These are phyloP conservation scores for Carollia perspicillata DNA, from an alignment of 2,113 vertebrate genomes.

Conservation along the genomic window DNA sequence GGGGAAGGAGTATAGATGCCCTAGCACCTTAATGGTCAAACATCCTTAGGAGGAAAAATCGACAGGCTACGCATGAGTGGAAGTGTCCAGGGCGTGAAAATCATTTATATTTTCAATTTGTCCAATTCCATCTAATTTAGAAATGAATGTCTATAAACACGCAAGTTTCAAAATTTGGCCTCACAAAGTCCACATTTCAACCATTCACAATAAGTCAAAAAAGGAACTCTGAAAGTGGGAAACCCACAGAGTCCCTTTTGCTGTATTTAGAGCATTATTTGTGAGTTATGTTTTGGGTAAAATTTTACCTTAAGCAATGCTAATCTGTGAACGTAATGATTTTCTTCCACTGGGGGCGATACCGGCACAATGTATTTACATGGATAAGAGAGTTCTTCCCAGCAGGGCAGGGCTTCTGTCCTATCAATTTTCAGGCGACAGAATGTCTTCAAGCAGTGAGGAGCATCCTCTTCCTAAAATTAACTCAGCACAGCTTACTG, in stretches of 20 bases:
- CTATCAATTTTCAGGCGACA: slow-evolving; percentile 35
- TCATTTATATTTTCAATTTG: not conserved
- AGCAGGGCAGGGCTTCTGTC: slow-evolving; percentile 14
- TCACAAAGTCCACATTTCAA: not conserved
- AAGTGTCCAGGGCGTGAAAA: not conserved
- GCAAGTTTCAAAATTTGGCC: not conserved
- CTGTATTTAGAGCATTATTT: not conserved
- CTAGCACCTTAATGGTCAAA: not conserved
- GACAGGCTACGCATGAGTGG: not conserved
- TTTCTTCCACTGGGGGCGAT: not conserved
- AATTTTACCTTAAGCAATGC: not conserved
- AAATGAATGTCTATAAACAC: not conserved
- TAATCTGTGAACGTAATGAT: slow-evolving; percentile 22
- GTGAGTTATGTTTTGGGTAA: not conserved
- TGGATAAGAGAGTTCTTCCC: slow-evolving; percentile 2
- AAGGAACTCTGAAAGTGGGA: not conserved
- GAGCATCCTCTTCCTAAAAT: slow-evolving; percentile 30
- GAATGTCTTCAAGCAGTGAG: slow-evolving; percentile 46
- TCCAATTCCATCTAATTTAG: not conserved
- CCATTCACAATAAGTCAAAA: not conserved
- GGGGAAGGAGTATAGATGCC: not conserved
- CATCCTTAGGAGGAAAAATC: not conserved
- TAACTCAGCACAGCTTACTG: slow-evolving; percentile 37
- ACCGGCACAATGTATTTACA: slow-evolving; percentile 36
- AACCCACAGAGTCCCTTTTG: not conserved